Evolutionary conservation across 2,888 invertebrate genomes (phyloP), one percentile per base, ranked within the genome.

Genomic region (Diplazon laetatorius): DNA sequence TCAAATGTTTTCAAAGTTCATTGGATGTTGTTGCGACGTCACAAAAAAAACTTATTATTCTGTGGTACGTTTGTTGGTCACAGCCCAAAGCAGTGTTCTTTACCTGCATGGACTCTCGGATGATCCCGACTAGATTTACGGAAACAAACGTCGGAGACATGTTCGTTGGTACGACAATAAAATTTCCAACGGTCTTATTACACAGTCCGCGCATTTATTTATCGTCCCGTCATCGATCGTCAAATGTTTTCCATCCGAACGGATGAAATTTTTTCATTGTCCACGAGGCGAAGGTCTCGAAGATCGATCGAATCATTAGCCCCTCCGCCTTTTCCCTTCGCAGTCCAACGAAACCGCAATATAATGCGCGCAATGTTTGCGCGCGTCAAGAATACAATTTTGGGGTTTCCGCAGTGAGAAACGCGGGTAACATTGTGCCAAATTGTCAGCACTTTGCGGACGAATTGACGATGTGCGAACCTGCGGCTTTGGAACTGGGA

Each of bases 91-190:
- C 98, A 81, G 96, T 99, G 80, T 97, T 99, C 92, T 98, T 99
- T 92, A 97, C 98, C 50, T 99, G 99, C 91, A 98, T 99, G 96
- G 99, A 99, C 93, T 97, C 97, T 91, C 93, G 99, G 92, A 97
- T 99, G 96, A 95, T 98, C 86, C 98, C 99, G 22, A 97, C 98
- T 76, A 94, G 97, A 90, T 98, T 98, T 91, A 98, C 98, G 71
- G 96, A 97, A 93, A 97, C 97, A 70, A 95, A 97, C 91, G 97
- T 98, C 81, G 99, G 99, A 55, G 98, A 99, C 91, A 98, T 98
- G 97, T 99, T 98, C 93, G 96, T 99, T 85, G 96, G 97, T 97
- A 92, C 87, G 92, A 87, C 48, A 65, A 76, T 76, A 57, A 62
- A 42, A 14, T 77, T 73, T 44, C 48, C 48, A 22, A 52, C 22